Percentiles rank a stretch among this genome's conserved stretches.
These are phyloP conservation scores for Hoplias malabaricus DNA, from an alignment of 2,113 vertebrate genomes.

Conservation along the genomic window DNA sequence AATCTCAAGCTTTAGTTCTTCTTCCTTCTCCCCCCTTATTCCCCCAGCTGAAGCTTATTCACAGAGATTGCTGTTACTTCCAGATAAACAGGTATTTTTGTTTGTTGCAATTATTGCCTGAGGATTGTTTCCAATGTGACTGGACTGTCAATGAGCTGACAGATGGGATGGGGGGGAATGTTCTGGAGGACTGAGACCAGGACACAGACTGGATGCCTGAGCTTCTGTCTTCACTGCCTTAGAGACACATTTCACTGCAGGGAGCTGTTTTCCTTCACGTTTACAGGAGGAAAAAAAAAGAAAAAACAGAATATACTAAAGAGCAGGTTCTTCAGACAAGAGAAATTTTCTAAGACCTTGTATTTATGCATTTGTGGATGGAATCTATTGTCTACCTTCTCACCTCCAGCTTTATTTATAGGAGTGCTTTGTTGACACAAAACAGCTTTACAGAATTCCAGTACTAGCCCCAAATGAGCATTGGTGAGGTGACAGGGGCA, in stretches of 20 bases:
- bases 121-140: constrained; percentile 73
- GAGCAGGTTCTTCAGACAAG: too few relatives aligned
- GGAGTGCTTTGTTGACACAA: too few relatives aligned
- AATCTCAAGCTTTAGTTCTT: constrained; percentile 71
- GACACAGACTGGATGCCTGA: constrained; percentile 50
- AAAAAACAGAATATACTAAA: too few relatives aligned
- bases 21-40: constrained; percentile 47
- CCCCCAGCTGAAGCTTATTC: constrained; percentile 61
- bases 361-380: too few relatives aligned
- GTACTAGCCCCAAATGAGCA: too few relatives aligned
- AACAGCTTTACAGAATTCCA: too few relatives aligned
- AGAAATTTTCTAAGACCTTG: too few relatives aligned
- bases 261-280: not conserved
- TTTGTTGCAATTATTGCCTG: constrained; percentile 78
- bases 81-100: constrained; percentile 73
- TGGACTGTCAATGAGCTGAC: constrained; percentile 71
- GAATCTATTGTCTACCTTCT: too few relatives aligned
- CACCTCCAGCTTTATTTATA: too few relatives aligned
- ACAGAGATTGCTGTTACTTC: constrained; percentile 69
- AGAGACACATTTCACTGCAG: constrained; percentile 10
- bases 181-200: constrained; percentile 49
- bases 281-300: constrained; percentile 2
- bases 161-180: constrained; percentile 45
- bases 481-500: too few relatives aligned
- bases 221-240: constrained; percentile 57